These are phyloP conservation scores for Aricia agestis DNA, from an alignment of 1,140 invertebrate genomes.

Conservation along the genomic window DNA sequence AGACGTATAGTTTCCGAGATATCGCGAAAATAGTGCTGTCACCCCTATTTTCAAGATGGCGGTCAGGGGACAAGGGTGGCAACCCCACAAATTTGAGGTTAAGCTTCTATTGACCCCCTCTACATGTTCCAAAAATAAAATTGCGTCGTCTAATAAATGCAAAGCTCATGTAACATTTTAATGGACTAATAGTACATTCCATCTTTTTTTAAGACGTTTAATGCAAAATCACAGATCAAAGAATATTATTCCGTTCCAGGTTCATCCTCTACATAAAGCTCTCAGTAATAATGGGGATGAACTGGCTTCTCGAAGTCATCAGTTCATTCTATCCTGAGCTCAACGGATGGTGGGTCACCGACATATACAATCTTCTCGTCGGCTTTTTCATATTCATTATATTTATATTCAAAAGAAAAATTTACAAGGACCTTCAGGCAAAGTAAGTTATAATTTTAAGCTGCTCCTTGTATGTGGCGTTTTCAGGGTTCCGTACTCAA, in stretches of 20 bases:
- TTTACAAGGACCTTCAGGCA: constrained; percentile 37
- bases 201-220: not conserved
- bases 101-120: no score
- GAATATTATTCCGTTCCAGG: constrained; percentile 31
- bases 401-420: constrained; percentile 64
- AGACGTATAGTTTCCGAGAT: no score
- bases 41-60: no score
- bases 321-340: constrained; percentile 33
- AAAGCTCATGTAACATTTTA: no score
- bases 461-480: no score
- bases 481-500: no score
- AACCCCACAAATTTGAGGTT: no score
- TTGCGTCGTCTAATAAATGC: no score
- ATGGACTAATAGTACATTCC: no score
- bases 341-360: constrained; percentile 36
- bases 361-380: constrained; percentile 47
- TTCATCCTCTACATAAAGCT: constrained; percentile 50
- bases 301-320: constrained; percentile 45
- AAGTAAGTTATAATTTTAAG: constrained; percentile 27
- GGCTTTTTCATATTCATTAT: constrained; percentile 65
- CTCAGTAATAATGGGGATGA: constrained; percentile 52
- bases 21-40: no score
- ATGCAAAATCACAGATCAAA: not conserved
- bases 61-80: no score
- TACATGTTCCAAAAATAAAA: no score